A percentile compares a stretch with the other conserved stretches of the same genome.
These are phyloP conservation scores for Morone saxatilis DNA, from an alignment of 2,113 vertebrate species.

Conservation along the genomic window DNA sequence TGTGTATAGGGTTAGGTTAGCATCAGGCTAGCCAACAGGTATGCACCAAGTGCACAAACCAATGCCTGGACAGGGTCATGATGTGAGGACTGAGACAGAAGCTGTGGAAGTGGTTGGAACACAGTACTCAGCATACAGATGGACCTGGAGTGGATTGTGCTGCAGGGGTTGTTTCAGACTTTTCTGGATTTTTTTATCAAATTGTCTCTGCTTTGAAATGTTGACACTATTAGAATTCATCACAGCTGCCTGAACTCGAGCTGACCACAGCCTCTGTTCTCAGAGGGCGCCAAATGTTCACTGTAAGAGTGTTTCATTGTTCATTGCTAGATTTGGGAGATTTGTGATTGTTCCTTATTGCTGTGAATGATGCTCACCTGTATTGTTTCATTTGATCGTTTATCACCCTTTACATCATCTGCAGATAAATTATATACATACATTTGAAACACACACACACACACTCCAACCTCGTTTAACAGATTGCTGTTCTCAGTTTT, in stretches of 20 bases:
- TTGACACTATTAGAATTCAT: not conserved
- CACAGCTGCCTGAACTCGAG: not conserved
- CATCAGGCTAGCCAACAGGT: too few relatives aligned
- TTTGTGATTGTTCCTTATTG: too few relatives aligned
- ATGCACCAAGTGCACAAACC: too few relatives aligned
- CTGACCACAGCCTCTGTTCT: not conserved
- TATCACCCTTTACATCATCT: not conserved
- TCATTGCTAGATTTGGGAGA: not conserved
- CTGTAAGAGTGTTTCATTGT: not conserved
- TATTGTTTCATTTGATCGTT: too few relatives aligned
- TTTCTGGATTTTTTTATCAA: not conserved
- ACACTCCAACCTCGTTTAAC: slow-evolving; percentile 1
- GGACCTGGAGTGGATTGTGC: not conserved
- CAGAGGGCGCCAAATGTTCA: not conserved
- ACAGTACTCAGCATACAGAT: not conserved
- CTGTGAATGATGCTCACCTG: too few relatives aligned
- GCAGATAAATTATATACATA: not conserved
- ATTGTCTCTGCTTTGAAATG: not conserved
- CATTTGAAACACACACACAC: slow-evolving; percentile 1
- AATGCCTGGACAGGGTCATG: not conserved
- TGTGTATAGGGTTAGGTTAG: too few relatives aligned
- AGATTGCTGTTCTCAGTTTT: slow-evolving; percentile 16
- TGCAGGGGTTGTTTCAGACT: not conserved
- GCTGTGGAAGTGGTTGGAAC: not conserved
- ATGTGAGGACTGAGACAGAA: not conserved